Conservation (phyloP, 2,113 vertebrate genomes). For the Corythornis vintsioides region DNA sequence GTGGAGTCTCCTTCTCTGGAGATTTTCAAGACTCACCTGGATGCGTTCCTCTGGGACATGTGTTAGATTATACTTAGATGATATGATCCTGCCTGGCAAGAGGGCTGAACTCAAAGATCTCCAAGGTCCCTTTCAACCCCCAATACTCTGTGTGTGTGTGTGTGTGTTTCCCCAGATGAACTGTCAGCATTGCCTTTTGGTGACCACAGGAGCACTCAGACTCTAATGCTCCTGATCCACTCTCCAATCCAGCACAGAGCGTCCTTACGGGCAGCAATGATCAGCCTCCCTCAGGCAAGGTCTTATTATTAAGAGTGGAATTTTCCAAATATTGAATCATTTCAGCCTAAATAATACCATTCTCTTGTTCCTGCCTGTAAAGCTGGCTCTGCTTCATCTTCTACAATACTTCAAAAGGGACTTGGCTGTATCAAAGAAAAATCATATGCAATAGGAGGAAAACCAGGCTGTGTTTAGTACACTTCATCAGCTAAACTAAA, state of each 20-base stretch:
- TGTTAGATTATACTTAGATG: too few species aligned
- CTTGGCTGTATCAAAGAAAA: background rate
- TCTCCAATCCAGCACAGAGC: background rate
- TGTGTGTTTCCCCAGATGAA: background rate
- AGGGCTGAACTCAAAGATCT: too few species aligned
- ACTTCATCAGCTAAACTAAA: background rate
- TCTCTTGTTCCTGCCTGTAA: background rate
- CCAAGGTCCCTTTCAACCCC: too few species aligned
- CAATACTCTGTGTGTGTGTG: too few species aligned
- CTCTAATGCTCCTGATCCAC: background rate
- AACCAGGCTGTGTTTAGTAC: background rate
- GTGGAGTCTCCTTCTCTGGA: too few species aligned
- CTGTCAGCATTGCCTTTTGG: background rate
- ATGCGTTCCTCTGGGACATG: too few species aligned
- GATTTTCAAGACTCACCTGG: too few species aligned
- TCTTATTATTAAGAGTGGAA: background rate
- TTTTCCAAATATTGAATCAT: constrained; percentile 53
- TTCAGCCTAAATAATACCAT: constrained; percentile 14
- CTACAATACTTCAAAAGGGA: background rate
- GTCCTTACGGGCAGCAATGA: background rate
- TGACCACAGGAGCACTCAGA: background rate
- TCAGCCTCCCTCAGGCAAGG: constrained; percentile 7
- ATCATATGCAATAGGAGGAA: background rate
- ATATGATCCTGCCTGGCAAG: too few species aligned
- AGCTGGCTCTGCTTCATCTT: background rate